Percentiles rank a stretch among this genome's conserved stretches.
phyloP scores from a whole-genome alignment of 2,113 vertebrate species.

The Petrocephalus zakoni region DNA sequence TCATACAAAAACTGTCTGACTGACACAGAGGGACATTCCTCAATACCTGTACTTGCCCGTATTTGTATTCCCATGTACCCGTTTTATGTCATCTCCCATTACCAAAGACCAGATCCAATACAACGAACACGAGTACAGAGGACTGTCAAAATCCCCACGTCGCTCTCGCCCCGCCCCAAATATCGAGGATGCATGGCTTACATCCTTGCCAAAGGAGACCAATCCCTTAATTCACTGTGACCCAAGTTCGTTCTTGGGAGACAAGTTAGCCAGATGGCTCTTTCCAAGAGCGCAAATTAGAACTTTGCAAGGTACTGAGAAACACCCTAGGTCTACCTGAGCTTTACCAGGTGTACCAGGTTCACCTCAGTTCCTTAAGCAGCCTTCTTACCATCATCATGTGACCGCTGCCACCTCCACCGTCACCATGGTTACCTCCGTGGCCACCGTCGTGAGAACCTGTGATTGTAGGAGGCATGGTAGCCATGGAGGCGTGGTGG shows the following conservation, averaged over 20 bases:
- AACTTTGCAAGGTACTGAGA: not conserved
- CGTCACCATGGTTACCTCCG: constrained; percentile 19
- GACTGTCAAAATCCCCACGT: not conserved
- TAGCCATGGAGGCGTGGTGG: not conserved
- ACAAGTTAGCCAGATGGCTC: not conserved
- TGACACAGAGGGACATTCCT: not conserved
- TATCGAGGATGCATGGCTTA: not conserved
- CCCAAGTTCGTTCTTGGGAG: not conserved
- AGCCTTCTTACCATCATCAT: constrained; percentile 64
- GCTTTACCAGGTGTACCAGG: not conserved
- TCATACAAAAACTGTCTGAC: not conserved
- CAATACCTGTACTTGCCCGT: no score
- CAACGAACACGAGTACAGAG: not conserved
- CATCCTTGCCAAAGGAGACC: not conserved
- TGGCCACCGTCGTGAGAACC: not conserved
- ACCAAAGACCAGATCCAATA: not conserved
- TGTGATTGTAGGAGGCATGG: constrained; percentile 8
- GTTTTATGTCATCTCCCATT: not conserved
- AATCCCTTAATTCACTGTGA: not conserved
- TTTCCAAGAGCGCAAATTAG: not conserved
- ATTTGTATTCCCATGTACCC: no score
- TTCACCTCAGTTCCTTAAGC: not conserved
- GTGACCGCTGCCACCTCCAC: not conserved
- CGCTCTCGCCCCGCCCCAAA: not conserved
- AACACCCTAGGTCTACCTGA: not conserved